Evolutionary conservation across 1,140 invertebrate genomes (phyloP).

Genomic region (Sweltsa coloradensis): DNA sequence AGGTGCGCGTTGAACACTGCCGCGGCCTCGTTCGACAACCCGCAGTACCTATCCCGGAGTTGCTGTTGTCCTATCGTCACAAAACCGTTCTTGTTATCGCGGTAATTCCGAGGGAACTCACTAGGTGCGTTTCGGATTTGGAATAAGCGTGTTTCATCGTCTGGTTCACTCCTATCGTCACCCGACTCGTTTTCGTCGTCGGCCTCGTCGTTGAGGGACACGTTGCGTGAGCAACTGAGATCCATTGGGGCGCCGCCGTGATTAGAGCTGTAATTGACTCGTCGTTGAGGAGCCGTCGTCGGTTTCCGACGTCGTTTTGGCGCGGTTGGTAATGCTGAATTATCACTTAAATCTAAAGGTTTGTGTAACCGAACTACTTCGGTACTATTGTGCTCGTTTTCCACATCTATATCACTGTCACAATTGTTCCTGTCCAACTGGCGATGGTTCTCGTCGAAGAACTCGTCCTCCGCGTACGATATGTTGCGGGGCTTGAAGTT

Average conservation of each 20-base stretch:
- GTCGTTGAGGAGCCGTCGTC: conserved; percentile 2
- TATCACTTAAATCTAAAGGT: conserved; percentile 21
- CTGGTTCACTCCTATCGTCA: not conserved
- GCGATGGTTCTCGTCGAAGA: conserved; percentile 7
- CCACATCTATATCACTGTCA: conserved; percentile 1
- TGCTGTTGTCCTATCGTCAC: too few relatives aligned
- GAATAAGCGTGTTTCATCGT: too few relatives aligned
- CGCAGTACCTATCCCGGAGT: conserved; percentile 1
- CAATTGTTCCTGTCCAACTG: not conserved
- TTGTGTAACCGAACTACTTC: conserved; percentile 9
- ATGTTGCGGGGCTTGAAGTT: conserved; percentile 35
- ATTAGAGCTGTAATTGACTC: too few relatives aligned
- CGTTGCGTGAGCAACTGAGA: conserved; percentile 6
- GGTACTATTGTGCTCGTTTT: conserved; percentile 10
- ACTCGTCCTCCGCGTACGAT: conserved; percentile 16
- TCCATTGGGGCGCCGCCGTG: conserved; percentile 13
- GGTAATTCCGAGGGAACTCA: too few relatives aligned
- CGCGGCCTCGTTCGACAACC: conserved; percentile 4
- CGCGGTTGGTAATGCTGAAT: conserved; percentile 7
- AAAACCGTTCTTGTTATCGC: too few relatives aligned
- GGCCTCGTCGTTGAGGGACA: conserved; percentile 11
- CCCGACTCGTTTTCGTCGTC: conserved; percentile 10
- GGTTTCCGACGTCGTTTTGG: conserved; percentile 2
- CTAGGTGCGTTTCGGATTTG: too few relatives aligned
- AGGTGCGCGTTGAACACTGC: conserved; percentile 15